phyloP scores from a whole-genome alignment of 2,888 invertebrate genomes.

The Octodonta nipae region DNA sequence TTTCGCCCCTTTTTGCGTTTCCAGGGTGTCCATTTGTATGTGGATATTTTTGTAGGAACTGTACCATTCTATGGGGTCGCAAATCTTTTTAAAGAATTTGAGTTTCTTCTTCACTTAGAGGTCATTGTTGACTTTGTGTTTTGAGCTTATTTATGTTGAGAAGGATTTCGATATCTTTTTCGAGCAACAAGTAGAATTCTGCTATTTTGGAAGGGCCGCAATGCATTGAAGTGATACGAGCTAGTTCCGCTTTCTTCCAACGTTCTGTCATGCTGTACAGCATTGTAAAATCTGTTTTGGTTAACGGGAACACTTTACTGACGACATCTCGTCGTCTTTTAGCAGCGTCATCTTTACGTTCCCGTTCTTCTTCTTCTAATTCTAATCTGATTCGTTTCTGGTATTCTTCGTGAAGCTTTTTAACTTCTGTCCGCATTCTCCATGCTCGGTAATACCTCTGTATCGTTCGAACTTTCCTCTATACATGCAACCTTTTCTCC shows the following conservation, averaged over 20 bases:
- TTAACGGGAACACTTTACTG: constrained; percentile 56
- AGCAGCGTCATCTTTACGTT: constrained; percentile 38
- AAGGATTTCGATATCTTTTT: constrained; percentile 61
- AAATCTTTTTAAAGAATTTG: constrained; percentile 50
- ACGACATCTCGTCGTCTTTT: constrained; percentile 44
- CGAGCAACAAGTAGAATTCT: constrained; percentile 54
- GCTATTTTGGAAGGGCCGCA: constrained; percentile 57
- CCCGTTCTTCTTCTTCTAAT: constrained; percentile 37
- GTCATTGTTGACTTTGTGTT: constrained; percentile 47
- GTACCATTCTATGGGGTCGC: constrained; percentile 44
- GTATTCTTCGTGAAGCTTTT: constrained; percentile 39
- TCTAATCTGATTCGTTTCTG: constrained; percentile 41
- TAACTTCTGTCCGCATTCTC: constrained; percentile 40
- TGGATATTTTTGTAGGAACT: constrained; percentile 42
- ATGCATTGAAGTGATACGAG: constrained; percentile 48
- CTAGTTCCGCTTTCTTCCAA: constrained; percentile 52
- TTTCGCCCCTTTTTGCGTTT: constrained; percentile 65
- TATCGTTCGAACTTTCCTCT: constrained; percentile 41
- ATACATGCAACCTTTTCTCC: constrained; percentile 42
- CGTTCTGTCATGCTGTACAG: constrained; percentile 54
- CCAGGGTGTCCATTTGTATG: constrained; percentile 68
- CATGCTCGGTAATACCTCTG: constrained; percentile 52
- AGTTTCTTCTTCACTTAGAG: constrained; percentile 40
- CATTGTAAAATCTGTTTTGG: constrained; percentile 60
- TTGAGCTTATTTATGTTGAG: constrained; percentile 55